These are phyloP conservation scores for Aspidiotus destructor DNA, from an alignment of 2,888 invertebrate genomes.

Conservation along the genomic window DNA sequence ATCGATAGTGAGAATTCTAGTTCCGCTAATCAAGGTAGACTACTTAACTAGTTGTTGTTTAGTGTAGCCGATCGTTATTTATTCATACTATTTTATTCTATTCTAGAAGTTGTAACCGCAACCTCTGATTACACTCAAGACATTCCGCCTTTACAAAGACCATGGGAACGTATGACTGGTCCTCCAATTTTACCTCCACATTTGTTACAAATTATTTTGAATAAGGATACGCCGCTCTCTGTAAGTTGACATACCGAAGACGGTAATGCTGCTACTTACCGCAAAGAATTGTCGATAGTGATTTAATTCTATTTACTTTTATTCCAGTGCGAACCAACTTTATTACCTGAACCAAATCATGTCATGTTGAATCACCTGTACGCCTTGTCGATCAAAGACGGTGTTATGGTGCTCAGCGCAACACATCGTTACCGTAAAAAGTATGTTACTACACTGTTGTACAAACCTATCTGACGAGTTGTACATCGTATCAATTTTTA, in stretches of 20 bases:
- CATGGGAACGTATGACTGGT: slow-evolving; percentile 86
- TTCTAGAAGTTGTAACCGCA: not conserved
- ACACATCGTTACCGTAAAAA: slow-evolving; percentile 98
- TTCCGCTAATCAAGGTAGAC: slow-evolving; percentile 56
- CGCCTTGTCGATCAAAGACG: slow-evolving; percentile 98
- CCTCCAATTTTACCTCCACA: slow-evolving; percentile 97
- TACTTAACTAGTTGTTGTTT: not conserved
- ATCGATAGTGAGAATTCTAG: slow-evolving; percentile 76
- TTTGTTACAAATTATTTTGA: slow-evolving; percentile 93
- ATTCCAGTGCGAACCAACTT: slow-evolving; percentile 86
- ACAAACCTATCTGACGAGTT: slow-evolving; percentile 78
- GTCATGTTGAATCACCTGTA: slow-evolving; percentile 99
- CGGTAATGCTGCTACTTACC: no score
- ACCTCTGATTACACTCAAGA: slow-evolving; percentile 53
- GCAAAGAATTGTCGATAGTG: no score
- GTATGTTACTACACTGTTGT: slow-evolving; percentile 96
- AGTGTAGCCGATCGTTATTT: not conserved
- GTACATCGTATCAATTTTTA: not conserved
- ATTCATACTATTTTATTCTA: not conserved
- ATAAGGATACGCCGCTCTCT: slow-evolving; percentile 93
- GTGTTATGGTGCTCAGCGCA: slow-evolving; percentile 98
- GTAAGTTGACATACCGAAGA: slow-evolving; percentile 48
- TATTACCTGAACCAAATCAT: slow-evolving; percentile 98
- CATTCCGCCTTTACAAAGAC: slow-evolving; percentile 71
- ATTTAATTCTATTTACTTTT: not conserved